Conservation (phyloP, 92 coral and sea anemone species). For the Plumapathes pennacea region DNA sequence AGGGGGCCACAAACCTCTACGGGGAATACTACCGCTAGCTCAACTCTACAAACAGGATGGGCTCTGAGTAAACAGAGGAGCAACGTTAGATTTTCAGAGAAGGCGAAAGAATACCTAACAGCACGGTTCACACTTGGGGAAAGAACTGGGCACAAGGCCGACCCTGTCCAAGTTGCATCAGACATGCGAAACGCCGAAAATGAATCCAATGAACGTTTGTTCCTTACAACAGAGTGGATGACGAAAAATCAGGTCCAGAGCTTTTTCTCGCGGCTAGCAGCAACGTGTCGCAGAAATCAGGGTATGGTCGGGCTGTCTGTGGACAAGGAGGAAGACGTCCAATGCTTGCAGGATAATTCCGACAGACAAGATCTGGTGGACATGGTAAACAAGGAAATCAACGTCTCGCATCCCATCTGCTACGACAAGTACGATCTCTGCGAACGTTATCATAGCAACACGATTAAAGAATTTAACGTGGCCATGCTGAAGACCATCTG, state of each 20-base stretch:
- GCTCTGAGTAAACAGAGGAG: constrained; percentile 60
- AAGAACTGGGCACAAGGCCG: constrained; percentile 63
- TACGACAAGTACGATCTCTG: constrained; percentile 56
- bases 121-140: constrained; percentile 68
- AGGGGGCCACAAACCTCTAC: constrained; percentile 5
- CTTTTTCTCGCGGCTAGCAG: constrained; percentile 68
- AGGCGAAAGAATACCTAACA: constrained; percentile 65
- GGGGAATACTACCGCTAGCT: background rate
- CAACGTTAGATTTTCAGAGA: constrained; percentile 53
- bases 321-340: constrained; percentile 57
- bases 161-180: constrained; percentile 56
- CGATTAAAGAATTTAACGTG: constrained; percentile 43
- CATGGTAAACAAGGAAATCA: constrained; percentile 29
- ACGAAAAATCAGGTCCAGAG: constrained; percentile 59
- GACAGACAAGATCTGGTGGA: constrained; percentile 51
- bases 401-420: constrained; percentile 65
- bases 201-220: constrained; percentile 36
- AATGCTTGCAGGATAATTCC: constrained; percentile 50
- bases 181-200: constrained; percentile 58
- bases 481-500: constrained; percentile 59
- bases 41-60: constrained; percentile 56
- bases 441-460: constrained; percentile 58
- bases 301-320: constrained; percentile 32
- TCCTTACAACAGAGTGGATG: constrained; percentile 64
- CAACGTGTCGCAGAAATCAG: constrained; percentile 58